A percentile compares a stretch with the other conserved stretches of the same genome.
phyloP scores from a whole-genome alignment of 2,888 invertebrate genomes.

The Leucozona laternaria region DNA sequence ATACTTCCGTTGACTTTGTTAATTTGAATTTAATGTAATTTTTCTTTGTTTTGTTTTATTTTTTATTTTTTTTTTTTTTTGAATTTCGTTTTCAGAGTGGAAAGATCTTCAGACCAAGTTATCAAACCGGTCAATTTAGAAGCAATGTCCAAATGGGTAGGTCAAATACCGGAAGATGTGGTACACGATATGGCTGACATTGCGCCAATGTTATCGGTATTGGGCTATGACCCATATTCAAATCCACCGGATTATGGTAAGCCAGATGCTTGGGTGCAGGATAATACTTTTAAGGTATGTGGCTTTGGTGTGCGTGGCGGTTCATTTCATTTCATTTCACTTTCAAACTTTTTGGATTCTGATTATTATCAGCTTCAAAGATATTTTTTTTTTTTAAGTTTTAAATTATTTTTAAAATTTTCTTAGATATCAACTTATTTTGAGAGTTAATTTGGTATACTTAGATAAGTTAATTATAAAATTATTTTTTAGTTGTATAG shows the following conservation, averaged over 20 bases:
- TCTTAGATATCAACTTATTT: not conserved
- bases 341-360: not conserved
- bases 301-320: conserved; percentile 66
- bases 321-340: conserved; percentile 4
- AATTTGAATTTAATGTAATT: conserved; percentile 19
- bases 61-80: conserved; percentile 1
- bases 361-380: not conserved
- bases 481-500: too few relatives aligned
- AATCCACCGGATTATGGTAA: conserved; percentile 98
- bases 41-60: not conserved
- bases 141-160: conserved; percentile 96
- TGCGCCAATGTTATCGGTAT: conserved; percentile 96
- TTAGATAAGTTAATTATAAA: too few relatives aligned
- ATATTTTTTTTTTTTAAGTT: not conserved
- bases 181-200: conserved; percentile 95
- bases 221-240: conserved; percentile 97
- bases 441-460: too few relatives aligned
- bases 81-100: conserved; percentile 89
- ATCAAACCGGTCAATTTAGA: conserved; percentile 99
- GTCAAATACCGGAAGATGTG: conserved; percentile 95
- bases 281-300: conserved; percentile 86
- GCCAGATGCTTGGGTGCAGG: conserved; percentile 90
- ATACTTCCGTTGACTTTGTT: not conserved
- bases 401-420: not conserved
- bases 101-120: conserved; percentile 99